phyloP scores from a whole-genome alignment of 2,113 vertebrate species.

The Lanius collurio region DNA sequence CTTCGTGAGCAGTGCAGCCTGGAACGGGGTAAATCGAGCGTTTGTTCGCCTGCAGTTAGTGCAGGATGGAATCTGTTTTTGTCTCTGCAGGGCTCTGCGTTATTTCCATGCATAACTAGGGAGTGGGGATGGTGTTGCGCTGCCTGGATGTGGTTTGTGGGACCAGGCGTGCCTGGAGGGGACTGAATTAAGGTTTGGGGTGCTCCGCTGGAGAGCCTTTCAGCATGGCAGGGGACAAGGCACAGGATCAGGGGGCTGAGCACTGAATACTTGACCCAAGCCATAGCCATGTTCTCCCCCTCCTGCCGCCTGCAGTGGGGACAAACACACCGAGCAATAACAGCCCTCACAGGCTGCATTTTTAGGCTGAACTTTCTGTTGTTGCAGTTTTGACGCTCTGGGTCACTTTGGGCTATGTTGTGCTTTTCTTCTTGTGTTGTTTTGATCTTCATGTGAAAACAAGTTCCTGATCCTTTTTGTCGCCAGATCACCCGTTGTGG shows the following conservation, averaged over 20 bases:
- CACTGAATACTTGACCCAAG: neutral
- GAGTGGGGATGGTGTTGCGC: neutral
- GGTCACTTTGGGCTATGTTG: constrained; percentile 52
- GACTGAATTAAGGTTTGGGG: neutral
- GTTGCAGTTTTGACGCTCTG: neutral
- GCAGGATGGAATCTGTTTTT: neutral
- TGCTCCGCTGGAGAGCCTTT: neutral
- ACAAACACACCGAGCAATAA: constrained; percentile 13
- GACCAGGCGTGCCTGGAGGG: neutral
- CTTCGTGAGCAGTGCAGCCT: accelerated
- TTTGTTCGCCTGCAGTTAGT: neutral
- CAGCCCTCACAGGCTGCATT: neutral
- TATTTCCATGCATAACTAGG: neutral
- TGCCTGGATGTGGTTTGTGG: neutral
- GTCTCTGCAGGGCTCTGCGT: neutral
- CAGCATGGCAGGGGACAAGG: neutral
- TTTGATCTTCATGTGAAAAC: constrained; percentile 55
- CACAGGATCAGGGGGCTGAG: neutral
- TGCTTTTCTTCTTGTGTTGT: constrained; percentile 39
- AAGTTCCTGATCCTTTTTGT: constrained; percentile 6
- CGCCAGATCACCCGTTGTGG: neutral
- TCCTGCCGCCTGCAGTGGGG: neutral
- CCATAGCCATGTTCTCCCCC: accelerated
- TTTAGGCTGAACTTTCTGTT: constrained; percentile 47
- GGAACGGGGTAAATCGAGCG: accelerated